Conservation (phyloP, 2,113 vertebrate genomes). For the Chionis minor region DNA sequence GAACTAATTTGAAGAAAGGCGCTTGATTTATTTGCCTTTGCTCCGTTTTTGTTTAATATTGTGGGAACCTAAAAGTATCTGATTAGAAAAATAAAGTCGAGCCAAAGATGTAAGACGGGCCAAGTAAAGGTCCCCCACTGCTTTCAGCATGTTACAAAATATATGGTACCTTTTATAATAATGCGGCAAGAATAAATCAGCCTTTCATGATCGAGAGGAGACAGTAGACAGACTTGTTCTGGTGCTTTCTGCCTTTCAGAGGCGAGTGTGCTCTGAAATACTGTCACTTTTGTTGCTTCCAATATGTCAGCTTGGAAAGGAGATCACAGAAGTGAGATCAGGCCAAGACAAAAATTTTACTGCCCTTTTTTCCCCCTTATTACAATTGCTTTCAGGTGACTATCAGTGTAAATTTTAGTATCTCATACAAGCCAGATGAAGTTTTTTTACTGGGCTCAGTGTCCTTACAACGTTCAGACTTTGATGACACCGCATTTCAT, state of each 20-base stretch:
- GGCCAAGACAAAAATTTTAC: slow-evolving; percentile 5
- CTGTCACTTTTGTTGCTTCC: background rate
- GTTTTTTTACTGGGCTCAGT: background rate
- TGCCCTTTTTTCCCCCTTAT: background rate
- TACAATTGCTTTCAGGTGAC: background rate
- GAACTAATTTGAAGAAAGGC: background rate
- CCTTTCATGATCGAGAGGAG: background rate
- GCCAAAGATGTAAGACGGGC: background rate
- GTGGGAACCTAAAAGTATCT: background rate
- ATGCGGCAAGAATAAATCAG: background rate
- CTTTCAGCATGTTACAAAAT: background rate
- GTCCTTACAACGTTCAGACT: background rate
- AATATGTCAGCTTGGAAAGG: background rate
- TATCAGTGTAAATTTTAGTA: background rate
- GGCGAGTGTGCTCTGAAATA: background rate
- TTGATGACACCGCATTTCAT: background rate
- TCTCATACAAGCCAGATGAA: background rate
- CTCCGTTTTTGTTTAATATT: background rate
- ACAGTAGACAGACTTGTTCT: background rate
- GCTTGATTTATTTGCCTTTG: background rate
- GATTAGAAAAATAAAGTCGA: background rate
- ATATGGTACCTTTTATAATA: background rate
- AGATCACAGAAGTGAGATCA: background rate
- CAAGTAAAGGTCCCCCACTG: background rate
- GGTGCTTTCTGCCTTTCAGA: background rate